phyloP scores from a whole-genome alignment of 2,888 invertebrate species.

The Hirtodrosophila duncani region DNA sequence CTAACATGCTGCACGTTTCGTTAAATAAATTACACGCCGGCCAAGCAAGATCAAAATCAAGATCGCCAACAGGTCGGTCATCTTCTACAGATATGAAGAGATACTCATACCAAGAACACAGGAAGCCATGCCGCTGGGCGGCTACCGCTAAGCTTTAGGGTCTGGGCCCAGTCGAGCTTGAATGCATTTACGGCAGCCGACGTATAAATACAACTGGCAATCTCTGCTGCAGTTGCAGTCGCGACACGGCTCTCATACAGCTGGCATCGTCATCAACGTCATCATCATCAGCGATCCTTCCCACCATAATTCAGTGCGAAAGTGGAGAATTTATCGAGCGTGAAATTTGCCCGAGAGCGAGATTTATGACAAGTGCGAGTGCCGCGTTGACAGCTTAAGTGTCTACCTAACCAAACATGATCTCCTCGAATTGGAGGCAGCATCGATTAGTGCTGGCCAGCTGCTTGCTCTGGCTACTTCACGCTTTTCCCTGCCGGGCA shows the following conservation, averaged over 20 bases:
- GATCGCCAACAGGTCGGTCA: constrained; percentile 38
- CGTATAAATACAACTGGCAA: constrained; percentile 56
- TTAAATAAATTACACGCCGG: constrained; percentile 58
- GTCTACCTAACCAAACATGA: constrained; percentile 20
- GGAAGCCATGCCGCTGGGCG: background rate
- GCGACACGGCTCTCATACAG: constrained; percentile 49
- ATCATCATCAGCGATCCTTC: constrained; percentile 6
- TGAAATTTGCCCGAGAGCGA: constrained; percentile 51
- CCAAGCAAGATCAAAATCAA: constrained; percentile 46
- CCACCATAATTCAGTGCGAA: constrained; percentile 25
- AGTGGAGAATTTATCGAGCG: constrained; percentile 69
- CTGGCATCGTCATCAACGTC: constrained; percentile 28
- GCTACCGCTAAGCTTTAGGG: background rate
- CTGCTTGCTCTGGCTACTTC: constrained; percentile 25
- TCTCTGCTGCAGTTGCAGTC: constrained; percentile 66
- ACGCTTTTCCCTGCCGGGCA: constrained; percentile 28
- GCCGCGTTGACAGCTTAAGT: constrained; percentile 56
- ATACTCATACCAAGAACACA: constrained; percentile 6
- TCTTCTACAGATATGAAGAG: constrained; percentile 38
- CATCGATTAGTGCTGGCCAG: constrained; percentile 16
- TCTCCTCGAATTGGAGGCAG: too few relatives aligned
- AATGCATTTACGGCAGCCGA: constrained; percentile 9
- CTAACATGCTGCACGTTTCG: constrained; percentile 53
- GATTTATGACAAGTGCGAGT: constrained; percentile 54
- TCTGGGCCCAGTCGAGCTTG: constrained; percentile 17